Conservation (phyloP, 2,888 invertebrate species). For the Sinopyrophorus schimmeli region DNA sequence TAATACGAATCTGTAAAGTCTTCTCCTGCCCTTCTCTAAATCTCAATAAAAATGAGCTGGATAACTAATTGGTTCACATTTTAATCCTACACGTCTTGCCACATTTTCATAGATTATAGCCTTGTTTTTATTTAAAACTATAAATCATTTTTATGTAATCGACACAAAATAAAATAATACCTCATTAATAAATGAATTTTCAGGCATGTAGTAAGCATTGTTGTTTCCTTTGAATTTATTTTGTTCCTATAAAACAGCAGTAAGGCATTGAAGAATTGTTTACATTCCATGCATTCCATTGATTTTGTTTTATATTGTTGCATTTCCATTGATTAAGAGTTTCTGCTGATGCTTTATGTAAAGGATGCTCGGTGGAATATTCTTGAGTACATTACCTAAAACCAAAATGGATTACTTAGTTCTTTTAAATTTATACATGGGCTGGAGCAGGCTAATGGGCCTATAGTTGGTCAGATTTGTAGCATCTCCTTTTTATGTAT, state of each 20-base stretch:
- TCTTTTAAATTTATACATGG: too few relatives aligned
- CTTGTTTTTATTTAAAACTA: too few relatives aligned
- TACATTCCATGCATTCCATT: slow-evolving; percentile 54
- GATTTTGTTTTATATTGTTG: slow-evolving; percentile 54
- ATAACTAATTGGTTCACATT: slow-evolving; percentile 63
- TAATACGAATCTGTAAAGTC: slow-evolving; percentile 52
- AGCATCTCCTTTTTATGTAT: too few relatives aligned
- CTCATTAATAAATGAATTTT: slow-evolving; percentile 63
- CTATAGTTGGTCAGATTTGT: too few relatives aligned
- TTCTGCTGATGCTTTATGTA: slow-evolving; percentile 51
- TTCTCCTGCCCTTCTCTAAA: slow-evolving; percentile 59
- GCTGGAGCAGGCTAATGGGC: too few relatives aligned
- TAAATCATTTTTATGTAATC: too few relatives aligned
- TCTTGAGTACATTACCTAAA: too few relatives aligned
- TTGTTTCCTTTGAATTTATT: slow-evolving; percentile 59
- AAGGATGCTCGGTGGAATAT: slow-evolving; percentile 55
- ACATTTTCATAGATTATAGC: slow-evolving; percentile 63
- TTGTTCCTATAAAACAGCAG: slow-evolving; percentile 58
- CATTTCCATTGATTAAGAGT: slow-evolving; percentile 52
- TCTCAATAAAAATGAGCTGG: slow-evolving; percentile 63
- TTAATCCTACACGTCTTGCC: slow-evolving; percentile 62
- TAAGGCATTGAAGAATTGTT: slow-evolving; percentile 58
- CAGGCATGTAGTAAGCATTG: slow-evolving; percentile 59
- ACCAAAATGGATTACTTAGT: too few relatives aligned
- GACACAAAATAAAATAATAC: too few relatives aligned